phyloP scores from a whole-genome alignment of 2,113 vertebrate genomes.

The Psophia crepitans region DNA sequence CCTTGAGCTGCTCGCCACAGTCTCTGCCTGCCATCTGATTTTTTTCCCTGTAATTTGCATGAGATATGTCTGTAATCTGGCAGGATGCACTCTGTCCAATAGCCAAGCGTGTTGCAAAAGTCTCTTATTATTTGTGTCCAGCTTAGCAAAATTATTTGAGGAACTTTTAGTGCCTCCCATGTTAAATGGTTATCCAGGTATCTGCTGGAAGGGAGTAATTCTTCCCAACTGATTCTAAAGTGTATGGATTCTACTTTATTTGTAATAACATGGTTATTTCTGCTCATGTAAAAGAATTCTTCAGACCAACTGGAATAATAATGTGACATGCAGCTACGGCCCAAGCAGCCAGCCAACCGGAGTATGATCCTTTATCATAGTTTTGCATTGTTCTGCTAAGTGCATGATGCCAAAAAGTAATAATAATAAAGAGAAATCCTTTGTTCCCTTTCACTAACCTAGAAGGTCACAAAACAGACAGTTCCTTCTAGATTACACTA shows the following conservation, averaged over 20 bases:
- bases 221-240: background rate
- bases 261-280: slow-evolving; percentile 38
- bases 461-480: slow-evolving; percentile 81
- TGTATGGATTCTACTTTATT: slow-evolving; percentile 1
- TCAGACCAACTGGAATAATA: slow-evolving; percentile 5
- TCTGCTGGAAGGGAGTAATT: background rate
- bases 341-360: slow-evolving; percentile 43
- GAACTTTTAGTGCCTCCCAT: background rate
- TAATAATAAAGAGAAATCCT: slow-evolving; percentile 75
- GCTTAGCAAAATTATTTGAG: background rate
- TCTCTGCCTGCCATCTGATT: background rate
- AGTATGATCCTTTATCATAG: slow-evolving; percentile 58
- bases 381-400: slow-evolving; percentile 73
- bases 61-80: background rate
- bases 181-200: background rate
- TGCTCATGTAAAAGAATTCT: background rate
- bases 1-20: background rate
- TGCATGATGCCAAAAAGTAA: slow-evolving; percentile 71
- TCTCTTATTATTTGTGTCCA: background rate
- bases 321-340: slow-evolving; percentile 35
- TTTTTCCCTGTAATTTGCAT: slow-evolving; percentile 27
- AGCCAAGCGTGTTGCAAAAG: background rate
- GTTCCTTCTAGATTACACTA: slow-evolving; percentile 82
- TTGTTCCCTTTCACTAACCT: slow-evolving; percentile 75
- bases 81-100: background rate